Evolutionary conservation across 2,113 vertebrate genomes (phyloP).

Genomic region (Muntiacus muntjak): DNA sequence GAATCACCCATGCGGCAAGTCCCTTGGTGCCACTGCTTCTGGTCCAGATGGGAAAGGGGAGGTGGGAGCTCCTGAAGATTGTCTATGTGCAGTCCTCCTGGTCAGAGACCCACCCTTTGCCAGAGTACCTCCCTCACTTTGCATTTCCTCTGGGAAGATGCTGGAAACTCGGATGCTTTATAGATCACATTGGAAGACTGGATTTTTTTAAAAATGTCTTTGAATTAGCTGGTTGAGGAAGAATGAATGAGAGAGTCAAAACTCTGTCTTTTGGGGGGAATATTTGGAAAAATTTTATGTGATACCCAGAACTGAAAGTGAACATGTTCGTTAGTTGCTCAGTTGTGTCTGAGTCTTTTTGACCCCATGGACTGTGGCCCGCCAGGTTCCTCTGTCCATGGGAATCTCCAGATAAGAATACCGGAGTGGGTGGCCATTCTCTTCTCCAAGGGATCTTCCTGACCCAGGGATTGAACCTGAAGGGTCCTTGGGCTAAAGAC

Average conservation of each 20-base stretch:
- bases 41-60: not conserved
- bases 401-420: not conserved
- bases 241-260: not conserved
- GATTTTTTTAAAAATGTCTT: not conserved
- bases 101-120: not conserved
- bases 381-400: not conserved
- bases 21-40: not conserved
- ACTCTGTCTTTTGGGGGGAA: not conserved
- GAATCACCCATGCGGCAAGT: fast-evolving
- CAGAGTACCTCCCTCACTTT: not conserved
- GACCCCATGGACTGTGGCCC: not conserved
- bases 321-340: not conserved
- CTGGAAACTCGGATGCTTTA: not conserved
- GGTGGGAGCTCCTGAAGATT: not conserved
- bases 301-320: not conserved
- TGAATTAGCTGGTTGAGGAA: not conserved
- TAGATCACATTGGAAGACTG: not conserved
- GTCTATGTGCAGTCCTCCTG: not conserved
- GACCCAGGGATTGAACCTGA: not conserved
- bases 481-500: not conserved
- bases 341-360: fast-evolving
- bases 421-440: not conserved
- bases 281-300: not conserved
- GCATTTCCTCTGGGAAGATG: not conserved
- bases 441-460: not conserved